Evolutionary conservation across 64 coral and sea anemone species (phyloP), one percentile per base, ranked within the genome.

Genomic region (Montipora cactus): DNA sequence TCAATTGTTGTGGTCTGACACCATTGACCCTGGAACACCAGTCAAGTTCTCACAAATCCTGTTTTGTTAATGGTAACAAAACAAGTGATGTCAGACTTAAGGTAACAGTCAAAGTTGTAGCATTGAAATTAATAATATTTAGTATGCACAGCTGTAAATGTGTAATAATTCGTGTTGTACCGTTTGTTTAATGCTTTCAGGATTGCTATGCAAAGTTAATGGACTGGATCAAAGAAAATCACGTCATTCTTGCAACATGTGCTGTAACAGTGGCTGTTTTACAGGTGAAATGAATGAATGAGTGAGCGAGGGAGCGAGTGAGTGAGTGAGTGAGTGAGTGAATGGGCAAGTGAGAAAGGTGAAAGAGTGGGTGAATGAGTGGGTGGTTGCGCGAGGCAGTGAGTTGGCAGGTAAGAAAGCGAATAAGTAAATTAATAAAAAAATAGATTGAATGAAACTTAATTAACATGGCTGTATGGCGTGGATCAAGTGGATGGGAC

Each of bases 221-320:
- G 85, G 81, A 95, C 66, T 95, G 94, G 94, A 23, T 92, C 16
- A 79, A 66, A 16, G 69, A 70, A 45, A 95, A 95, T 78, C 85
- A 92, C 50, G 62, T 92, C 23, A 82, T 92, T 47, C 78, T 95
- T 7, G 94, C 94, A 21, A 88, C 89, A 5, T 80, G 81, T 53
- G 79, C 94, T 44, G 69, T 81, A 19, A 23, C 87, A 18, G 94
- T 95, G 12, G 94, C 94, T 71, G 76, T 37, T 19, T 37, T 92
- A n/a, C 80, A 95, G 94, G 94, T 95, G 87, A 47, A 62, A n/a
- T 10, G 4, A 51, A 74, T 49, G 48, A 16, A 80, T 49, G 14
- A 14, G 4, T 64, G 14, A 14, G 11, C 13, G 11, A 15, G 14
- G 8, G 9, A 64, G 37, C 37, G 37, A 62, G 8, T 10, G 4